Evolutionary conservation across 2,113 vertebrate species (phyloP).

Genomic region (Opisthocomus hoazin): DNA sequence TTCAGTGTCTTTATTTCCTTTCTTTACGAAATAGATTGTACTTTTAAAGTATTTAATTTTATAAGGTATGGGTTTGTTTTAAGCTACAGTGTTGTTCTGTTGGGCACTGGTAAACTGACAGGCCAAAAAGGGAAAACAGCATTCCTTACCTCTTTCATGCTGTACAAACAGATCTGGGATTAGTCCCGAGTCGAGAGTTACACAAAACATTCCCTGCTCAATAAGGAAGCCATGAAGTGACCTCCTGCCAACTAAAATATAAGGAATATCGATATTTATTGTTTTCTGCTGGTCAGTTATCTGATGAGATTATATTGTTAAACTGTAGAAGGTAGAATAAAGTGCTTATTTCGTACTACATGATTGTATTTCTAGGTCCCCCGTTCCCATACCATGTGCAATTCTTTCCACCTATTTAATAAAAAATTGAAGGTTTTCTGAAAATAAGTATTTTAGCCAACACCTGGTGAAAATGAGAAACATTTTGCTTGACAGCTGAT

Average conservation of each 20-base stretch:
- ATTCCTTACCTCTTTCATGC: background rate
- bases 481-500: background rate
- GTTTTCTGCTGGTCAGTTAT: background rate
- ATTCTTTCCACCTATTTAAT: background rate
- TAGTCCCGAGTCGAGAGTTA: background rate
- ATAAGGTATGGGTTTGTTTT: background rate
- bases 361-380: background rate
- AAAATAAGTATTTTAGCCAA: background rate
- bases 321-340: background rate
- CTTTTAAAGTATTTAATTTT: background rate
- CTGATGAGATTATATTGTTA: background rate
- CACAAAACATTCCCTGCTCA: background rate
- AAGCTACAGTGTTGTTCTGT: background rate
- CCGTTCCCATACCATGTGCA: background rate
- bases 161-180: background rate
- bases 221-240: background rate
- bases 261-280: background rate
- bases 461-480: background rate
- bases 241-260: background rate
- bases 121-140: background rate
- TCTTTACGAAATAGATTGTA: background rate
- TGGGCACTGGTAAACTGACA: background rate
- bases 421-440: background rate
- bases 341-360: background rate
- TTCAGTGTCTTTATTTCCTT: background rate